Base-by-base conservation (phyloP, 2,113 vertebrate genomes). In the Monopterus albus region DNA sequence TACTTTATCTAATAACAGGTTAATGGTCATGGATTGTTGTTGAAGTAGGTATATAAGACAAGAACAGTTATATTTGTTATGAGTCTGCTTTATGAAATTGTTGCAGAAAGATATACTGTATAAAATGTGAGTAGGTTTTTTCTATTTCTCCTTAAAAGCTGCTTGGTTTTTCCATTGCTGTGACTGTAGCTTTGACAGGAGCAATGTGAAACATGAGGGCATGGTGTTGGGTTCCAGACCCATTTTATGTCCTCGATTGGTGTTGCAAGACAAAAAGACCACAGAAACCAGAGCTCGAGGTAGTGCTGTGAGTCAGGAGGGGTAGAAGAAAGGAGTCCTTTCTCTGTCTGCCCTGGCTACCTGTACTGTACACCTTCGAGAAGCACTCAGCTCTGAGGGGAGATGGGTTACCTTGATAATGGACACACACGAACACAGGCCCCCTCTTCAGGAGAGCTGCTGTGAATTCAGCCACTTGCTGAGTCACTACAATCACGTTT, bases 151-250 rank as follows among this genome's bases (percentile, higher is more conserved):
- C 3, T 28, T 47, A 28, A 55, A 58, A 72, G 59, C 47, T 29
- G 17, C 29, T 28, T 39, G 3, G 31, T 28, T 45, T 28, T 53
- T 70, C 70, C 63, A 33, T 78, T 55, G 49, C 57, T 67, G 21
- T 33, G 73, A 78, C 81, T 78, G 57, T 46, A 69, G 67, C 69
- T 73, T 75, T 72, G 58, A 79, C 77, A 60, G 59, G 59, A 52
- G 40, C 15, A 67, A 72, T 70, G 86, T 87, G 87, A 87, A 89
- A 87, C 66, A 64, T 76, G 73, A 90, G 74, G 87, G 82, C 3
- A 58, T 68, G 71, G 88, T 91, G 81, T 92, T 81, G 83, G 81
- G 89, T 92, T 93, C 81, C 89, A 88, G 86, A 78, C 89, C 91
- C 85, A 91, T 94, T 92, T 90, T 82, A 72, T 77, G 80, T 87